phyloP scores from a whole-genome alignment of 2,113 vertebrate genomes.

The Ginglymostoma cirratum region DNA sequence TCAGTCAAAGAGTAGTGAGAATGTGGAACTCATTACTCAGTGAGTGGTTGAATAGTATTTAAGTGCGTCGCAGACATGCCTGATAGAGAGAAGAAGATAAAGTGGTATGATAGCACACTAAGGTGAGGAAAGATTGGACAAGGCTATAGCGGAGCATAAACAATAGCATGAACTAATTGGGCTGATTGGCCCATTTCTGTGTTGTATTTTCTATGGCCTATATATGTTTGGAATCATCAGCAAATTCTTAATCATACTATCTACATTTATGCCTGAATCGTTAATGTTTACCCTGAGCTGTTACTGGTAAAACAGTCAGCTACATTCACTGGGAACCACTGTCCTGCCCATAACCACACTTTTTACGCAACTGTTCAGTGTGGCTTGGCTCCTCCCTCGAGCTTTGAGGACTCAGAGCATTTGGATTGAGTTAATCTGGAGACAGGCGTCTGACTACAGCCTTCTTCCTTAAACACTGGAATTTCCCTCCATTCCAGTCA shows the following conservation, averaged over 20 bases:
- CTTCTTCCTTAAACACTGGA: not conserved
- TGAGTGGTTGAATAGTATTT: not conserved
- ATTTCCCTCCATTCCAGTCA: not conserved
- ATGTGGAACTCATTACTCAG: too few species aligned
- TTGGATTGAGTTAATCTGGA: not conserved
- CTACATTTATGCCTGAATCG: not conserved
- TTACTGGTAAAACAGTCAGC: not conserved
- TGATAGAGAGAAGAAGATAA: not conserved
- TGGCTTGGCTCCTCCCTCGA: not conserved
- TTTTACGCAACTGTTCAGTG: not conserved
- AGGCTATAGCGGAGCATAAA: not conserved
- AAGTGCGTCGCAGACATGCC: not conserved
- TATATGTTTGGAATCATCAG: too few species aligned
- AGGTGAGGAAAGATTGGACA: not conserved
- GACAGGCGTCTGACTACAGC: not conserved
- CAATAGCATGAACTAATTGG: not conserved
- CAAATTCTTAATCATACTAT: not conserved
- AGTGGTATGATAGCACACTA: not conserved
- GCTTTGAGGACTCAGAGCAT: not conserved
- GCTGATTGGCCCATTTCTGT: not conserved
- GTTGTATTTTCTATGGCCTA: not conserved
- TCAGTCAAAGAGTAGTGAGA: too few species aligned
- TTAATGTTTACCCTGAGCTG: not conserved
- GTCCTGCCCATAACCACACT: not conserved
- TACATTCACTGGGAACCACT: not conserved